Evolutionary conservation across 2,113 vertebrate species (phyloP), one percentile per base, ranked within the genome.

Genomic region (Nothocercus julius): DNA sequence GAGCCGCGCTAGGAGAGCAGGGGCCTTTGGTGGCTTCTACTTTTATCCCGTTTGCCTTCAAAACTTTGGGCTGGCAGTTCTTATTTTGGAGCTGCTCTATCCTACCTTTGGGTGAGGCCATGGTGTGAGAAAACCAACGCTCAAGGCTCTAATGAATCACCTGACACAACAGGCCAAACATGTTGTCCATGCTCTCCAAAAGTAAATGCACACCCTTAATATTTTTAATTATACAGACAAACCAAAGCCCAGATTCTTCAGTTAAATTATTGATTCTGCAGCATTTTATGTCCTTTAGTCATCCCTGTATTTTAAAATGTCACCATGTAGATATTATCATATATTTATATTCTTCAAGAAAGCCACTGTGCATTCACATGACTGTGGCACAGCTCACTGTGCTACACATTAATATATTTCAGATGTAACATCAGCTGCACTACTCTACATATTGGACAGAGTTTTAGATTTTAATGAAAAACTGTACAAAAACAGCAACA

Each of bases 1-100:
- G 34, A 11, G 38, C 18, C 2, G 1, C 42, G 32, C 1, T 3
- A 90, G 15, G 13, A 82, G 4, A 22, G 38, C 2, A 1, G 42
- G 38, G 14, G 34, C 44, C 32, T 68, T 56, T 61, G 20, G 27
- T 45, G 10, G 21, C 22, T 42, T 56, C 21, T 4, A 28, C 20
- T 87, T 82, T 78, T n/a, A 28, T 13, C 13, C 42, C 21, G 5
- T 82, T 62, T 32, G 72, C 70, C 53, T 32, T 61, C 5, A 82
- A 66, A 82, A 75, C 1, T n/a, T 9, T 38, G 34, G 13, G 40
- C 62, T 79, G 16, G 38, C 20, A 90, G 34, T 9, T 7, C 9
- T 47, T 66, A 47, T 44, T 93, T 51, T 49, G 54, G 47, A 82
- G 47, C 20, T 78, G 18, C 34, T 79, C 24, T 42, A 45, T 44